Percentiles rank a stretch among this genome's conserved stretches.
These are phyloP conservation scores for Acronicta alni DNA, from an alignment of 2,888 invertebrate species.

Conservation along the genomic window DNA sequence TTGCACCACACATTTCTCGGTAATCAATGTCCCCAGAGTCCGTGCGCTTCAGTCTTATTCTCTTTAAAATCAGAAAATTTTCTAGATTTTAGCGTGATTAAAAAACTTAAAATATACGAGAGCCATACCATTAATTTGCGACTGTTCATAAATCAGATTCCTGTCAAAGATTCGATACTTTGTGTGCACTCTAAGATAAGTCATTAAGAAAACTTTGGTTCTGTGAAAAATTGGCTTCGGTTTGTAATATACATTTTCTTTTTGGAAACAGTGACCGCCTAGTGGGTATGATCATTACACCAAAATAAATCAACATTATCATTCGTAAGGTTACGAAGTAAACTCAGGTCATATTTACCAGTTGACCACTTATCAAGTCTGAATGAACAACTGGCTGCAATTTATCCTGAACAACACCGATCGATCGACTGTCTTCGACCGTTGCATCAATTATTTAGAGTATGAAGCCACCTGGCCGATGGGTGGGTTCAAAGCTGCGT, in stretches of 20 bases:
- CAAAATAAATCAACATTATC: too few species aligned
- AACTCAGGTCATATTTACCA: slow-evolving; percentile 21
- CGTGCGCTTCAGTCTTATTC: slow-evolving; percentile 38
- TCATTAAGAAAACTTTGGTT: not conserved
- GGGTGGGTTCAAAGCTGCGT: not conserved
- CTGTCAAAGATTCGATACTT: not conserved
- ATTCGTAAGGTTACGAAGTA: not conserved
- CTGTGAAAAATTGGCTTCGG: too few species aligned
- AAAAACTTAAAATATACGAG: slow-evolving; percentile 37
- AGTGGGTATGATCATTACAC: too few species aligned
- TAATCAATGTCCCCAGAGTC: slow-evolving; percentile 52
- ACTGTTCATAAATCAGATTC: slow-evolving; percentile 5
- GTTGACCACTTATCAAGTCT: slow-evolving; percentile 32
- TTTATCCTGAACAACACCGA: slow-evolving; percentile 62
- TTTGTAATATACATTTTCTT: too few species aligned
- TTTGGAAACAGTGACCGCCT: too few species aligned
- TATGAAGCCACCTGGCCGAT: slow-evolving; percentile 56
- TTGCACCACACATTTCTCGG: slow-evolving; percentile 26
- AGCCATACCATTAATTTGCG: slow-evolving; percentile 12
- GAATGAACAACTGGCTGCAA: slow-evolving; percentile 44
- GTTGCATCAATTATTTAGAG: slow-evolving; percentile 63
- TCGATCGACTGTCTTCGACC: slow-evolving; percentile 61
- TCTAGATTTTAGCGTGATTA: slow-evolving; percentile 51
- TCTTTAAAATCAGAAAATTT: slow-evolving; percentile 40
- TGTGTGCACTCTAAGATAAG: not conserved